Evolutionary conservation across 1,140 invertebrate species (phyloP), one percentile per base, ranked within the genome.

Genomic region (Heterodera schachtii): DNA sequence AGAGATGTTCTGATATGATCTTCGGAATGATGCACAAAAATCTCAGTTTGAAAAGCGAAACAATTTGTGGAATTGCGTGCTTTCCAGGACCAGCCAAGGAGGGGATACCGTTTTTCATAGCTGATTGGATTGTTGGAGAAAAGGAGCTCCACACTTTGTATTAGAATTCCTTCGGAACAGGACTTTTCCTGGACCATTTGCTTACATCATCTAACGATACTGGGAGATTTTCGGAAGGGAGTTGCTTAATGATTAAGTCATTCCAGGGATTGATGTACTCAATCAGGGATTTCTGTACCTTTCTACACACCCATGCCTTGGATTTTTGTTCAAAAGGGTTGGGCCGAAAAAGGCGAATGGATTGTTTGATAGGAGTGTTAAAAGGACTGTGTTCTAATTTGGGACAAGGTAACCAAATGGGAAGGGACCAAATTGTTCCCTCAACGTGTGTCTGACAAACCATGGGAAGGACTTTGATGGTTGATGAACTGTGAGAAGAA

Each of bases 241-340:
- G 47, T 52, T 44, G 47, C 44, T 57, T 31, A n/a, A 21, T 41
- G 19, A 74, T 74, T 8, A 74, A 41, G 41, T 74, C 73, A 9
- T 44, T 74, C n/a, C 16, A 21, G 41, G 73, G 73, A 21, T 74
- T 74, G 6, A 41, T 74, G 9, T 74, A 74, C 44, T 74, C 73
- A n/a, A 9, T 57, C 9, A 52, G 47, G 16, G 47, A 19, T 44
- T 74, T 74, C 73, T 31, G 41, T n/a, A 74, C 57, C n/a, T n/a
- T 43, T 74, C 73, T 74, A 44, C 73, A 74, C 19, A 57, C 73
- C 73, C 73, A 74, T 3, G 73, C 73, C n/a, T 8, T n/a, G 41
- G 47, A 9, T 47, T 47, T 21, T 44, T 74, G 73, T 11, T 74
- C n/a, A 44, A 74, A 74, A 11, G 73, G 47, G 9, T 74, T 74